These are phyloP conservation scores for Catharus ustulatus DNA, from an alignment of 2,797 vertebrate species.

Conservation along the genomic window DNA sequence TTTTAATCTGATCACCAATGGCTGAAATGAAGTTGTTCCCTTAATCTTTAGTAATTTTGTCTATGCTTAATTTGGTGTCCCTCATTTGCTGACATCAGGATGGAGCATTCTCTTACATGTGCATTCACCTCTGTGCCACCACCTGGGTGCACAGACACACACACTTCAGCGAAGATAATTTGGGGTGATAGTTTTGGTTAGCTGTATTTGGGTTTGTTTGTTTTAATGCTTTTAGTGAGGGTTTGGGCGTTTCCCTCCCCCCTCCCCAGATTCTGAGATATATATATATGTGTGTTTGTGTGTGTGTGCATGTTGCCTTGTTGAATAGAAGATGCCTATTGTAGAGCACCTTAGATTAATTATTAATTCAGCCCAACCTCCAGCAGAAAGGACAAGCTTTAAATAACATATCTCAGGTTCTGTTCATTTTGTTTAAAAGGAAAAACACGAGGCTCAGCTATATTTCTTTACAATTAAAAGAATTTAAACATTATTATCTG, in stretches of 20 bases:
- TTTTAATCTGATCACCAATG: background rate
- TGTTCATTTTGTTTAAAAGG: background rate
- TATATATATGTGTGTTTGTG: too few relatives aligned
- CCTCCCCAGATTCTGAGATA: background rate
- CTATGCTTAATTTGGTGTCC: background rate
- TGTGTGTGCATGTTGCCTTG: too few relatives aligned
- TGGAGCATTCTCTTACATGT: rapidly evolving
- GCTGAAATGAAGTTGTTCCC: background rate
- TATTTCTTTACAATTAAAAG: background rate
- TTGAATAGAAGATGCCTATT: too few relatives aligned
- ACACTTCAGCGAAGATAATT: too few relatives aligned
- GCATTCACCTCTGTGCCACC: background rate
- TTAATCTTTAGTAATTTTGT: background rate
- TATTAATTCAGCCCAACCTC: background rate
- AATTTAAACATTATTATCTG: background rate
- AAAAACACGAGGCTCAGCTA: background rate
- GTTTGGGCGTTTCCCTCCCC: rapidly evolving
- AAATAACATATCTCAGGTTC: background rate
- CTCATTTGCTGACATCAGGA: background rate
- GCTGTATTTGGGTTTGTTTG: background rate
- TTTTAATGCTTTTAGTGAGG: background rate
- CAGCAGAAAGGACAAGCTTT: background rate
- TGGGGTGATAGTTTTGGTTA: background rate
- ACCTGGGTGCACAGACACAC: rapidly evolving
- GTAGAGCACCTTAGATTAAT: too few relatives aligned